phyloP scores from a whole-genome alignment of 2,888 invertebrate species.

The Phaedon cochleariae region DNA sequence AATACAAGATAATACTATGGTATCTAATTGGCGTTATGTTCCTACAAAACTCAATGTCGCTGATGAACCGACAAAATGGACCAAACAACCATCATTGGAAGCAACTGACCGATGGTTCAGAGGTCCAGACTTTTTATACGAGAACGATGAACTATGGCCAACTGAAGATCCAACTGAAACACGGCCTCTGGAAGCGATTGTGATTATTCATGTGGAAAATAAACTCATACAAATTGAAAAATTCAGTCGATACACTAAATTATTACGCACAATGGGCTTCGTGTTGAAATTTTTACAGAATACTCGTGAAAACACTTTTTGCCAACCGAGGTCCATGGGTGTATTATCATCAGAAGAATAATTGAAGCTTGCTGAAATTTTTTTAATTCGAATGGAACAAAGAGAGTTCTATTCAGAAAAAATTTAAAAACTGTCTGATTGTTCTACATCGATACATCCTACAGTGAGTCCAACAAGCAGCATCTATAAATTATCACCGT shows the following conservation, averaged over 20 bases:
- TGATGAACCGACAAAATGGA: constrained; percentile 41
- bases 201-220: not conserved
- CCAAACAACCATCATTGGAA: not conserved
- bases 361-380: too few relatives aligned
- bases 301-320: not conserved
- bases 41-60: constrained; percentile 42
- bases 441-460: not conserved
- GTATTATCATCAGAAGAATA: not conserved
- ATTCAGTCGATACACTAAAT: not conserved
- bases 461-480: not conserved
- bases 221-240: not conserved
- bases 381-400: not conserved
- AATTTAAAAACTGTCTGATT: not conserved
- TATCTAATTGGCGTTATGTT: constrained; percentile 43
- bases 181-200: not conserved
- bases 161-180: not conserved
- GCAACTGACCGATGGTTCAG: constrained; percentile 2
- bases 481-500: constrained; percentile 11
- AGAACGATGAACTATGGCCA: not conserved
- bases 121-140: too few relatives aligned
- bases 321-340: not conserved
- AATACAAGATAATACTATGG: constrained; percentile 27
- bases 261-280: not conserved
- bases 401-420: not conserved
- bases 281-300: not conserved